Evolutionary conservation across 2,113 vertebrate genomes (phyloP), one percentile per base, ranked within the genome.

Genomic region (Tragelaphus strepsiceros): DNA sequence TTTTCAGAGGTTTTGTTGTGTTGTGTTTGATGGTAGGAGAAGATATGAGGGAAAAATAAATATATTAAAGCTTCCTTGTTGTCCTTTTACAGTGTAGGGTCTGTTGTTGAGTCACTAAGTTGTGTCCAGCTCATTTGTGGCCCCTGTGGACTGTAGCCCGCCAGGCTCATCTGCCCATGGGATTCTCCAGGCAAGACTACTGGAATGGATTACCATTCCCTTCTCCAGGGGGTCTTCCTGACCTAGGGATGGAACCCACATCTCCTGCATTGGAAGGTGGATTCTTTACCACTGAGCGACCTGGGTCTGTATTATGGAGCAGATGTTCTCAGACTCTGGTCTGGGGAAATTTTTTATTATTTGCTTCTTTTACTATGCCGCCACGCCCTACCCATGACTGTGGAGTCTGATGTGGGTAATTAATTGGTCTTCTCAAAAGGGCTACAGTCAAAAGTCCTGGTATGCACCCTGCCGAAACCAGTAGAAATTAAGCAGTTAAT

Each of bases 31-130:
- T 56, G 14, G 3, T 22, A 78, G 12, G 32, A 71, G 32, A 80
- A 32, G 21, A 87, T 54, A 11, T 3, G 85, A 7, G 32, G n/a
- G 32, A 5, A 14, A 39, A 54, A 28, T 61, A 49, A 54, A 28
- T n/a, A 51, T 26, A 83, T 12, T 26, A 22, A 49, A 35, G 24
- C 11, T 12, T 51, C 43, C 24, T 51, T 12, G 54, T 12, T 78
- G n/a, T 53, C 67, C 58, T 3, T 3, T 24, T 6, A 22, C 2
- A 49, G 0, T 3, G 8, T 3, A 12, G 6, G 51, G 35, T 58
- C 54, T 54, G 3, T 5, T 74, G 5, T 74, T 74, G 39, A 74
- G 35, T 74, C 21, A 22, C 35, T 39, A 74, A 24, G 10, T 74
- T 7, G 5, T 74, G 21, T 74, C 67, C 21, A 74, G 24, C n/a